phyloP scores from a whole-genome alignment of 2,888 invertebrate species.

The Conchocele bisecta region DNA sequence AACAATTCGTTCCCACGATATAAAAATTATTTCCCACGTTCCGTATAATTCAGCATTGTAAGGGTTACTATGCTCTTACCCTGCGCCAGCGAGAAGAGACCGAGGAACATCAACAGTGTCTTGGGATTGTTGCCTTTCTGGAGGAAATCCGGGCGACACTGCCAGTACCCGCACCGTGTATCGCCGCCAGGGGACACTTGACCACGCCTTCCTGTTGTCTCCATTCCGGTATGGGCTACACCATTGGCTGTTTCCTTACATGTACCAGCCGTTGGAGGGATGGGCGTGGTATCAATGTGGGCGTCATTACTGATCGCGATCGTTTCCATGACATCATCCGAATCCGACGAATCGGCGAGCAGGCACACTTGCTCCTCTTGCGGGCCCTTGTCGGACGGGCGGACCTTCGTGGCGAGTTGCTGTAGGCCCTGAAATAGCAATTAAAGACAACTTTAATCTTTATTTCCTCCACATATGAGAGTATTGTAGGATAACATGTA shows the following conservation, averaged over 20 bases:
- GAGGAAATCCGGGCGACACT: constrained; percentile 66
- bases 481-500: too few relatives aligned
- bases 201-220: constrained; percentile 38
- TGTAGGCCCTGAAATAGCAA: constrained; percentile 7
- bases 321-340: constrained; percentile 33
- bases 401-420: constrained; percentile 5
- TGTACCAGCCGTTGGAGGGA: too few relatives aligned
- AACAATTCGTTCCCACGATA: too few relatives aligned
- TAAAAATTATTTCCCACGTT: too few relatives aligned
- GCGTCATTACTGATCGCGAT: not conserved
- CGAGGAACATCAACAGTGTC: constrained; percentile 70
- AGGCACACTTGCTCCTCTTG: constrained; percentile 56
- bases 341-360: constrained; percentile 37
- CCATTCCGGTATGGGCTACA: constrained; percentile 29
- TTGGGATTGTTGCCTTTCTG: constrained; percentile 74
- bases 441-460: not conserved
- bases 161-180: constrained; percentile 67
- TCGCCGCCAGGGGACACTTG: constrained; percentile 31
- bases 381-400: constrained; percentile 27
- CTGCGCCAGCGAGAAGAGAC: constrained; percentile 71
- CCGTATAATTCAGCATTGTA: too few relatives aligned
- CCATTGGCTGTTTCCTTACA: constrained; percentile 21
- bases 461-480: too few relatives aligned
- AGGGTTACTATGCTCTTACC: constrained; percentile 65
- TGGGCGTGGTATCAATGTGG: constrained; percentile 23